phyloP scores from a whole-genome alignment of 1,140 invertebrate species.

The Drosophila littoralis region DNA sequence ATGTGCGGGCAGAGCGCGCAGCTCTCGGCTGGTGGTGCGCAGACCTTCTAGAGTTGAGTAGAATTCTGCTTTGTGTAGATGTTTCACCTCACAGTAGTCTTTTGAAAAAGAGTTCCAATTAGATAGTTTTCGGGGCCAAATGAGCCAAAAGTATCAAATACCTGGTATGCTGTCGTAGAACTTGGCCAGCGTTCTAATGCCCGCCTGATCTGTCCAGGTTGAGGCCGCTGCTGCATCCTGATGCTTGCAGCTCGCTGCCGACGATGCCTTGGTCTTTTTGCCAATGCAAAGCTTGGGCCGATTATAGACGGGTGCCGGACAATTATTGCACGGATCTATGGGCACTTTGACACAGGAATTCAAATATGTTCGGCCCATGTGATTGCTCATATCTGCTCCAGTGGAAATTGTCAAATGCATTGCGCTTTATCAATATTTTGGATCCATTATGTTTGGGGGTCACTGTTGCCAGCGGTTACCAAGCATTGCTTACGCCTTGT shows the following conservation, averaged over 20 bases:
- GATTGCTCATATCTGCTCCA: conserved; percentile 56
- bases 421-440: conserved; percentile 74
- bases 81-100: conserved; percentile 83
- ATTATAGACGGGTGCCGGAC: conserved; percentile 80
- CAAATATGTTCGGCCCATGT: conserved; percentile 54
- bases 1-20: conserved; percentile 50
- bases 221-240: conserved; percentile 4
- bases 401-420: conserved; percentile 40
- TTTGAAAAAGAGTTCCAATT: background rate
- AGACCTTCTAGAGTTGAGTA: conserved; percentile 74
- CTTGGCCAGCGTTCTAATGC: conserved; percentile 72
- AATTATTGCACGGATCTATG: conserved; percentile 82
- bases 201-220: conserved; percentile 62
- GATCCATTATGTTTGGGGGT: conserved; percentile 41
- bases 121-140: too few species aligned
- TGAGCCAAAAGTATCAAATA: background rate
- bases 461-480: conserved; percentile 69
- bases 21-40: conserved; percentile 69
- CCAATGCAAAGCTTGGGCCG: conserved; percentile 73
- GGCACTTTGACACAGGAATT: conserved; percentile 80
- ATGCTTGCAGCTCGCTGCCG: background rate
- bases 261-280: conserved; percentile 32
- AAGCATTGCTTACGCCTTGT: conserved; percentile 45
- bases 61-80: conserved; percentile 77
- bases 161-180: conserved; percentile 84